phyloP scores from a whole-genome alignment of 2,113 vertebrate species.

The Prionailurus viverrinus region DNA sequence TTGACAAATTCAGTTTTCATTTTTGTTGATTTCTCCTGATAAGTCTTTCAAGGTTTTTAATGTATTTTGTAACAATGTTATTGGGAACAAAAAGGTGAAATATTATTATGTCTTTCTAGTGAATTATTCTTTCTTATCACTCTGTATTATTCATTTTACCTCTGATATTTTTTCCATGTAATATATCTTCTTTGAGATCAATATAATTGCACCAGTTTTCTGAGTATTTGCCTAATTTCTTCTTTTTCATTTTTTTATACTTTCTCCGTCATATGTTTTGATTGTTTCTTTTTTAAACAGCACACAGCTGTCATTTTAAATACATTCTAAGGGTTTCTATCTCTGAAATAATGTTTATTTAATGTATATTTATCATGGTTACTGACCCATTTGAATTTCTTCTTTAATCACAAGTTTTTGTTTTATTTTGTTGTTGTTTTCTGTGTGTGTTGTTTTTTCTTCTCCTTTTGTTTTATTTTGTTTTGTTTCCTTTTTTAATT shows the following conservation, averaged over 20 bases:
- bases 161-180: neutral
- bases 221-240: neutral
- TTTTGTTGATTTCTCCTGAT: neutral
- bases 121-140: neutral
- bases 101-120: neutral
- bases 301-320: neutral
- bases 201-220: neutral
- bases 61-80: neutral
- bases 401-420: neutral
- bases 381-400: slow-evolving; percentile 1
- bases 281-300: neutral
- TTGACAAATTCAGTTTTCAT: neutral
- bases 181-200: neutral
- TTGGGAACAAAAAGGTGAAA: neutral
- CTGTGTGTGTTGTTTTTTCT: neutral
- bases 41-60: neutral
- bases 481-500: neutral
- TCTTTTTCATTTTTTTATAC: neutral
- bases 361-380: neutral
- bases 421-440: neutral
- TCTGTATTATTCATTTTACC: neutral
- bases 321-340: neutral
- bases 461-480: neutral
- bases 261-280: neutral
- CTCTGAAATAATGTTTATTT: neutral